Conservation (phyloP, 1,140 invertebrate genomes). For the Neodiprion virginianus region DNA sequence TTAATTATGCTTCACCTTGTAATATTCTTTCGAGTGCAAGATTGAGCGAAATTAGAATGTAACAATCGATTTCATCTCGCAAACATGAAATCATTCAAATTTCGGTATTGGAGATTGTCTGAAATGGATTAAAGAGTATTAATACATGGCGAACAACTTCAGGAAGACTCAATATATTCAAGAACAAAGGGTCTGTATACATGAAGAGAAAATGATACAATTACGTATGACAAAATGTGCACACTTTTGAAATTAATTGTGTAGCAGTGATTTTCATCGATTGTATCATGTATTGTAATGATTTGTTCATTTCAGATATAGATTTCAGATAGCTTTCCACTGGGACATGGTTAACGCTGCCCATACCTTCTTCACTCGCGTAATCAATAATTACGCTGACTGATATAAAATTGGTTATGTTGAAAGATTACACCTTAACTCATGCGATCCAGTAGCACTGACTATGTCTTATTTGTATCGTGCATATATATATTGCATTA, state of each 20-base stretch:
- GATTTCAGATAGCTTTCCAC: conserved; percentile 61
- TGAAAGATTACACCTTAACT: conserved; percentile 33
- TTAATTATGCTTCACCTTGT: too few species aligned
- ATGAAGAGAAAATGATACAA: background rate
- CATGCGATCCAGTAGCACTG: conserved; percentile 34
- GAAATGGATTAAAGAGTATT: background rate
- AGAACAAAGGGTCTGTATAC: background rate
- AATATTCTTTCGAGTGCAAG: too few species aligned
- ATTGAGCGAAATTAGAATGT: too few species aligned
- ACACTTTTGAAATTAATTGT: conserved; percentile 9
- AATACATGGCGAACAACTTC: conserved; percentile 1
- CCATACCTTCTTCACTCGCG: conserved; percentile 38
- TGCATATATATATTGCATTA: conserved; percentile 39
- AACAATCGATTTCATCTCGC: too few species aligned
- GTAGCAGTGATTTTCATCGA: conserved; percentile 1
- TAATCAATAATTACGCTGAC: conserved; percentile 46
- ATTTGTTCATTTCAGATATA: conserved; percentile 60
- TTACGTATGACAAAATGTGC: background rate
- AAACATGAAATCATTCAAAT: background rate
- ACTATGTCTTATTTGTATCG: conserved; percentile 42
- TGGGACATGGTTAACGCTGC: conserved; percentile 55
- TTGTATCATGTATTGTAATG: conserved; percentile 49
- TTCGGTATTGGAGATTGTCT: background rate
- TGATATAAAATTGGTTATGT: conserved; percentile 43
- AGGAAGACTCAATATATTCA: background rate